Base-by-base conservation (phyloP, 2,888 invertebrate species). In the Liodrosophila aerea region DNA sequence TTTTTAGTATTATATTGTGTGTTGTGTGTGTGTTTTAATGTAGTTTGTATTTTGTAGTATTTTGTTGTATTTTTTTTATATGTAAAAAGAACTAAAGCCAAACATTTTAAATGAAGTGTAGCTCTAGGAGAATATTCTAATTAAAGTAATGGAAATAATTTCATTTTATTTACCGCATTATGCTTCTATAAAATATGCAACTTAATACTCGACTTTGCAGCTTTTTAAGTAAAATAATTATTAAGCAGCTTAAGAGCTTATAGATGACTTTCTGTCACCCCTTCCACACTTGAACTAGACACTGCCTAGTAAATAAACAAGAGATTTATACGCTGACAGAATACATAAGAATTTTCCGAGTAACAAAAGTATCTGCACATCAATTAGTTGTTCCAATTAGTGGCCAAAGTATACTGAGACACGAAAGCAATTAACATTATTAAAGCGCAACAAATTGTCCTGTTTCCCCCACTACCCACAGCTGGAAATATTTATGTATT, bases 351-450 rank as follows among this genome's bases (percentile, higher is more conserved):
- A 37, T 4, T 30, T 29, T 18, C 43, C 15, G 27, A 27, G 18
- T 9, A 18, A 16, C 34, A 36, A 16, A 12, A 15, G 16, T 29
- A 44, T 30, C 12, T 11, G 12, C 30, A 11, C 52, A 52, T 39
- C 56, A 69, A 57, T 69, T 69, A 64, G 60, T 58, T 53, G 45
- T 12, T 15, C 39, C 53, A 67, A 67, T 67, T 68, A 58, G 47
- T 12, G 15, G 22, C 15, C n/a, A 5, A 54, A 45, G 44, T 22
- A 39, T 53, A 46, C 36, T 22, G 8, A 50, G 43, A 39, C n/a
- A 56, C 31, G 31, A 57, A 53, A 33, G 64, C 74, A 80, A 80
- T 76, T 73, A 76, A 58, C 71, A 62, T 71, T 76, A 76, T 73
- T 80, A 71, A 71, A 63, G 67, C 64, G 40, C 30, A 61, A 53